These are phyloP conservation scores for Datnioides undecimradiatus DNA, from an alignment of 2,113 vertebrate species.

Conservation along the genomic window DNA sequence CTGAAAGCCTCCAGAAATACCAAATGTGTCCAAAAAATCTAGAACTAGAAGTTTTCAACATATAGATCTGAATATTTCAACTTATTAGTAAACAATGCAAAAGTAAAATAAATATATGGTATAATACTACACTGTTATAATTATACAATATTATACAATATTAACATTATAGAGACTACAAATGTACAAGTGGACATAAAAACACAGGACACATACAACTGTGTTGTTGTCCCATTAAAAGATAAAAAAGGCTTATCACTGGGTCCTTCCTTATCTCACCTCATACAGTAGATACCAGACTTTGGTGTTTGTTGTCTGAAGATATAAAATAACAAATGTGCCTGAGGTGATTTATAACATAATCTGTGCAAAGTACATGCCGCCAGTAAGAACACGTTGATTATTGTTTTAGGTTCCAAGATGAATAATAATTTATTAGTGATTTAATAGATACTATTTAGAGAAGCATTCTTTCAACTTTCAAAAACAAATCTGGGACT, in stretches of 20 bases:
- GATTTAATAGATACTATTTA: not conserved
- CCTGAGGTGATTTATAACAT: conserved; percentile 16
- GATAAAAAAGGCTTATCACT: not conserved
- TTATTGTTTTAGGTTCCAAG: not conserved
- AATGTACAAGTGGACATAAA: not conserved
- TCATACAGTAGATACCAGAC: not conserved
- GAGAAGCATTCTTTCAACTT: not conserved
- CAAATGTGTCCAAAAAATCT: not conserved
- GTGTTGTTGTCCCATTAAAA: not conserved
- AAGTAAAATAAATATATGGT: no score
- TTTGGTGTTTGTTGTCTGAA: not conserved
- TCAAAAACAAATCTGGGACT: not conserved
- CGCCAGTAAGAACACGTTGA: not conserved
- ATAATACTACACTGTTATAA: no score
- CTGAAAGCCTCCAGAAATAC: no score
- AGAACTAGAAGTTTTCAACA: no score
- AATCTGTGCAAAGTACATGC: conserved; percentile 39
- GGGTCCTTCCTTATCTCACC: not conserved
- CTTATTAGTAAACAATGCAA: not conserved
- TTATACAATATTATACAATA: no score
- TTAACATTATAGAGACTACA: no score
- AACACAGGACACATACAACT: not conserved
- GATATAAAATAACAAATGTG: conserved; percentile 16
- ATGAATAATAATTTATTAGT: not conserved
- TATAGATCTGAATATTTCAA: not conserved